Evolutionary conservation across 2,113 vertebrate species (phyloP).

Genomic region (Brachirus orientalis): DNA sequence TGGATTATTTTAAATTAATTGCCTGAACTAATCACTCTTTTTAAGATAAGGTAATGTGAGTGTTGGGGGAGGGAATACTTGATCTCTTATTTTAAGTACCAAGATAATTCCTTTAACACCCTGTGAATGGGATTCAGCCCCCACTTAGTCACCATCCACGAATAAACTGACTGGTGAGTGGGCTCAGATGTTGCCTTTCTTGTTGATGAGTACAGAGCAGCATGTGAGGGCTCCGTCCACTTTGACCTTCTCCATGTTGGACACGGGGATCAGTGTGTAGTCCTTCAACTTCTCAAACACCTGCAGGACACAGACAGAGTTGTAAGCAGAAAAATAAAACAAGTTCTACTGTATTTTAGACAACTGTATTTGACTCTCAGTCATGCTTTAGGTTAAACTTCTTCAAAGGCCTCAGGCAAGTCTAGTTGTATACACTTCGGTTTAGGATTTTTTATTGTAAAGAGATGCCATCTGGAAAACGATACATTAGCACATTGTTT

Average conservation of each 20-base stretch:
- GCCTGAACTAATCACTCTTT: too few species aligned
- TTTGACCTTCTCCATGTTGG: conserved; percentile 87
- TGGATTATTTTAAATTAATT: too few species aligned
- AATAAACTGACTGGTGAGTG: conserved; percentile 17
- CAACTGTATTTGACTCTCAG: too few species aligned
- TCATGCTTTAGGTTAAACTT: too few species aligned
- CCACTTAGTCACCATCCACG: too few species aligned
- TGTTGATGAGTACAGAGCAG: conserved; percentile 92
- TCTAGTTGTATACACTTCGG: too few species aligned
- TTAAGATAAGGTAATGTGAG: too few species aligned
- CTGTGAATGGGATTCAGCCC: neutral
- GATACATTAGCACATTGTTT: too few species aligned
- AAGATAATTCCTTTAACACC: conserved; percentile 15
- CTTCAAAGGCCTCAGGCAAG: neutral
- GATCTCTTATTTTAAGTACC: neutral
- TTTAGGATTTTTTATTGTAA: too few species aligned
- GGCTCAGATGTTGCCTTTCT: conserved; percentile 85
- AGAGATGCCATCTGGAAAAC: too few species aligned
- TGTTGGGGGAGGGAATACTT: neutral
- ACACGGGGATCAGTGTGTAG: conserved; percentile 92
- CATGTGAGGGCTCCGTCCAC: conserved; percentile 93
- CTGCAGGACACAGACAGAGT: conserved; percentile 72
- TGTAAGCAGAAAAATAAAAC: neutral
- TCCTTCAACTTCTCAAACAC: conserved; percentile 97
- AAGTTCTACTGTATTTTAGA: too few species aligned